Evolutionary conservation across 2,888 invertebrate species (phyloP), one percentile per base, ranked within the genome.

Genomic region (Serripes groenlandicus): DNA sequence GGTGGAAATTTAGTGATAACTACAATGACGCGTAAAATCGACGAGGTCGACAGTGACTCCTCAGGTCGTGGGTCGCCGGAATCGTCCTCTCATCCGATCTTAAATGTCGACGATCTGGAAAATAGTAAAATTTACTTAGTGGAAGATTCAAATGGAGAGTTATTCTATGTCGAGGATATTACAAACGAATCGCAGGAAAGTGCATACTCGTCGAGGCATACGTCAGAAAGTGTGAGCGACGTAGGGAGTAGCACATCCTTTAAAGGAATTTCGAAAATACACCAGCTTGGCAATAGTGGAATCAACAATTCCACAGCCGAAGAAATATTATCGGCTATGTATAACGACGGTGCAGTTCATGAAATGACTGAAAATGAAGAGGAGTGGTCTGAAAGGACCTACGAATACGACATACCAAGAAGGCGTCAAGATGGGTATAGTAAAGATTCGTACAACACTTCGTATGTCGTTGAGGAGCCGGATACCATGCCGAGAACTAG

Each of bases 121-220:
- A 84, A 84, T 9, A 82, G 87, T 56, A 81, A 83, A 58, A 74
- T 87, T 42, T 87, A 82, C 56, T 74, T 89, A 18, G 90, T 91
- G 1, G 88, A 89, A 69, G 90, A 89, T 56, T 88, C 88, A n/a
- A 90, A 86, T 56, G 91, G 91, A 0, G 87, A 89, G 75, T 56
- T 89, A 15, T 91, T 89, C 68, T 87, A 89, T 76, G 89, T 91
- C n/a, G 90, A 91, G 60, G 90, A 91, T 78, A 79, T 91, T 15
- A 90, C 89, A 0, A 86, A 79, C 58, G 88, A 88, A 62, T 81
- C 85, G 5, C 87, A 89, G 52, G 87, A 90, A 75, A 89, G 88
- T 76, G 88, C 88, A 15, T 89, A 89, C 28, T 80, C 88, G 1
- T 84, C 84, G 37, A 74, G 85, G 52, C 74, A 83, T 56, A 85